Evolutionary conservation across 2,113 vertebrate species (phyloP).

Genomic region (Pituophis catenifer): DNA sequence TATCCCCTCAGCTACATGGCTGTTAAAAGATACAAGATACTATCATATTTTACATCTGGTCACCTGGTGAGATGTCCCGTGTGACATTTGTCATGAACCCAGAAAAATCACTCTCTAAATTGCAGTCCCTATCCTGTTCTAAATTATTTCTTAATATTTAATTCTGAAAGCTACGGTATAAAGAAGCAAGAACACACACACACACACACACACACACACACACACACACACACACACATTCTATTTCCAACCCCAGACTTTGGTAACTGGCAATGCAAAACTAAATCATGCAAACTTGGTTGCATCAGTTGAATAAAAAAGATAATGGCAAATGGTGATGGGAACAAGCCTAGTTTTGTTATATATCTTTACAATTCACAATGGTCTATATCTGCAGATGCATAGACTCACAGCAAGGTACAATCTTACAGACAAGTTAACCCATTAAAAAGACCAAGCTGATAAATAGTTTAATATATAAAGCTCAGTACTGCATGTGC

Average conservation of each 20-base stretch:
- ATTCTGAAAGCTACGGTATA: background rate
- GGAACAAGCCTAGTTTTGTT: background rate
- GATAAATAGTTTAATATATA: background rate
- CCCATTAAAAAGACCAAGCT: background rate
- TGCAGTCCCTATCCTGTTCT: background rate
- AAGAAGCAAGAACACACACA: background rate
- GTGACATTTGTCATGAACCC: background rate
- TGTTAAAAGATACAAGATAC: background rate
- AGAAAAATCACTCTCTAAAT: background rate
- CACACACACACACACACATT: too few species aligned
- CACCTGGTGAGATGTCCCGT: background rate
- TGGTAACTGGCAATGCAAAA: background rate
- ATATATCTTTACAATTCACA: background rate
- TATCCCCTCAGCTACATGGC: background rate
- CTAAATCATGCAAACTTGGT: background rate
- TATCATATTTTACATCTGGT: background rate
- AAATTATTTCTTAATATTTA: background rate
- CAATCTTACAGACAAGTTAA: background rate
- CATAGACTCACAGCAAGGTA: too few species aligned
- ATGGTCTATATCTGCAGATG: background rate
- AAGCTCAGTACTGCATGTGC: background rate
- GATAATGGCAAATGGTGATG: background rate
- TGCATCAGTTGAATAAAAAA: background rate
- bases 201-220: background rate
- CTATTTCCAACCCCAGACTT: background rate